Evolutionary conservation across 2,888 invertebrate species (phyloP), one percentile per base, ranked within the genome.

Genomic region (Steromphala cineraria): DNA sequence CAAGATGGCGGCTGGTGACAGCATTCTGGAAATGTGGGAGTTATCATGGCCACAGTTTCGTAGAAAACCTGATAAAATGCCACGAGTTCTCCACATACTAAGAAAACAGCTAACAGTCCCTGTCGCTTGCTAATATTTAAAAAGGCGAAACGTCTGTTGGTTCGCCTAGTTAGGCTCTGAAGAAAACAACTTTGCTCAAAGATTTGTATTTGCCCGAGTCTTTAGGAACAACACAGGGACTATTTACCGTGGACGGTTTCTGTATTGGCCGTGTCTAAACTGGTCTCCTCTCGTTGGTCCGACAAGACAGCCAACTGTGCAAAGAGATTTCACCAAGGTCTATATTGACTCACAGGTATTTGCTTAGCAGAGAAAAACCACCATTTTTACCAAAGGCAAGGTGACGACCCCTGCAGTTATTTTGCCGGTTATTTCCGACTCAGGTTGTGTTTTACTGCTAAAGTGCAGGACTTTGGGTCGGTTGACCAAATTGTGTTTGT

Each of bases 51-150:
- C 62, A 62, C 28, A 62, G 24, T 62, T 62, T 62, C 62, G 28
- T 13, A 31, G 24, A 62, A 62, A 62, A 62, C 62, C 62, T 62
- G 62, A 62, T 28, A 62, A 31, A 62, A 62, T 62, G 62, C 62
- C 62, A 62, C 62, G 62, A 62, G 62, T 28, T 24, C 28, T 62
- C 62, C 62, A 3, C 62, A 62, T 62, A 62, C 62, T 28, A 62
- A 62, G 62, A 62, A 62, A 62, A 62, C 62, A 62, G 62, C 62
- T 62, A 62, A 62, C 62, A 21, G 62, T 62, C 62, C 28, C 62
- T 28, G 28, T 62, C 62, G 62, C 62, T 62, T 62, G 62, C 62
- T 62, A 62, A 62, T 62, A 62, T 62, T 62, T 62, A 62, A 62
- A 62, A 62, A 62, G 62, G 24, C 62, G 62, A 62, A 62, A 62